Evolutionary conservation across 1,140 invertebrate species (phyloP).

Genomic region (Penaeus indicus): DNA sequence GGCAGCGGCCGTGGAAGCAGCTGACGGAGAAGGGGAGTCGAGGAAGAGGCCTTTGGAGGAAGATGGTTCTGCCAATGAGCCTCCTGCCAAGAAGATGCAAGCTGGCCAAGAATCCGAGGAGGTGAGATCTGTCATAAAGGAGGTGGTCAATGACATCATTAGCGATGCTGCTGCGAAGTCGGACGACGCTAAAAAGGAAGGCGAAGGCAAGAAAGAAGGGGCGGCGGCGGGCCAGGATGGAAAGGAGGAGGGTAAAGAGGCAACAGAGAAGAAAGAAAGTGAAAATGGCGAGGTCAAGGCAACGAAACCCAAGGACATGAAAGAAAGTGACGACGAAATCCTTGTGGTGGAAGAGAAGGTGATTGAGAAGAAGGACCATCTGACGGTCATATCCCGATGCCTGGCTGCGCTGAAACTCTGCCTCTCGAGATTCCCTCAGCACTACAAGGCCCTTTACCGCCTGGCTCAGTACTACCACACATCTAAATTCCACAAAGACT

Average conservation of each 20-base stretch:
- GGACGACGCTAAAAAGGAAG: neutral
- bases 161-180: constrained; percentile 19
- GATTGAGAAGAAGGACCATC: constrained; percentile 71
- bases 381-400: constrained; percentile 73
- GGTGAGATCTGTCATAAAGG: constrained; percentile 5
- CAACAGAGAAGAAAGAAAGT: constrained; percentile 15
- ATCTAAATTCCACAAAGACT: constrained; percentile 79
- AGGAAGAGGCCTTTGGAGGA: constrained; percentile 33
- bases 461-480: constrained; percentile 87
- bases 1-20: neutral
- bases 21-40: neutral
- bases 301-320: constrained; percentile 44
- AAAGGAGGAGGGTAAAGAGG: constrained; percentile 56
- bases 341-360: constrained; percentile 68
- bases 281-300: constrained; percentile 67
- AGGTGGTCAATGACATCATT: constrained; percentile 22
- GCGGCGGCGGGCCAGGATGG: neutral
- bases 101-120: neutral
- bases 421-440: constrained; percentile 85
- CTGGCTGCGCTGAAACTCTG: constrained; percentile 86
- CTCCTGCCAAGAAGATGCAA: constrained; percentile 17
- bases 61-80: neutral
- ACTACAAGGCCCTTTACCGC: constrained; percentile 93
- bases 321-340: constrained; percentile 58
- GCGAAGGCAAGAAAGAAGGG: neutral